Evolutionary conservation across 2,797 vertebrate species (phyloP), one percentile per base, ranked within the genome.

Genomic region (Bradypodion ventrale): DNA sequence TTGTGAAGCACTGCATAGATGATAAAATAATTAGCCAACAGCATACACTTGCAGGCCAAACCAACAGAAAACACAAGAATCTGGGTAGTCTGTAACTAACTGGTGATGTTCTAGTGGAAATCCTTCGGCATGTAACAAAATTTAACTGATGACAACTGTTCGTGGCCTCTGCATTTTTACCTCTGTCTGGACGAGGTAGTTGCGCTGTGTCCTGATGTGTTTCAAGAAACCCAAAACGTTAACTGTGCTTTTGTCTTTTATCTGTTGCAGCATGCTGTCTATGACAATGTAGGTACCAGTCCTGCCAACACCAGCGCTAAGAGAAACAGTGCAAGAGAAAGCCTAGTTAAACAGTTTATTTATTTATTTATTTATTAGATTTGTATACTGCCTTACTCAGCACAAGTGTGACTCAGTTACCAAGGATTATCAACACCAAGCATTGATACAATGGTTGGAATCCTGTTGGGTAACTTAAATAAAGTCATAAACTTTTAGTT

Each of bases 151-250:
- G 5, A 68, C 27, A 62, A 70, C 35, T n/a, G 15, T 60, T 21
- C 46, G 27, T 23, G 46, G 70, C 63, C 27, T 76, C 49, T 27
- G 52, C 76, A 29, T 63, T 75, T 37, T 96, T 96, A 99, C 99
- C 98, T 99, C 99, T 19, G 99, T 99, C 96, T 99, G 99, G 95
- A 99, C 99, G 93, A 99, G 98, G 97, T 99, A 99, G 98, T 99
- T 99, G 84, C 99, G 98, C 96, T 99, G 99, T 90, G 98, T 98
- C 95, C 98, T 98, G 95, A 99, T 99, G 91, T 99, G 99, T 96
- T 99, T 99, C 94, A 99, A 97, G 92, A 99, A 99, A 88, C 98
- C 98, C 94, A 99, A 97, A 95, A 98, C 97, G 49, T 99, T 99
- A 92, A 99, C 98, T 94, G 97, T 98, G 97, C 97, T 98, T 96